Base-by-base conservation (phyloP, 2,888 invertebrate genomes). In the Nemotelus pantherinus region DNA sequence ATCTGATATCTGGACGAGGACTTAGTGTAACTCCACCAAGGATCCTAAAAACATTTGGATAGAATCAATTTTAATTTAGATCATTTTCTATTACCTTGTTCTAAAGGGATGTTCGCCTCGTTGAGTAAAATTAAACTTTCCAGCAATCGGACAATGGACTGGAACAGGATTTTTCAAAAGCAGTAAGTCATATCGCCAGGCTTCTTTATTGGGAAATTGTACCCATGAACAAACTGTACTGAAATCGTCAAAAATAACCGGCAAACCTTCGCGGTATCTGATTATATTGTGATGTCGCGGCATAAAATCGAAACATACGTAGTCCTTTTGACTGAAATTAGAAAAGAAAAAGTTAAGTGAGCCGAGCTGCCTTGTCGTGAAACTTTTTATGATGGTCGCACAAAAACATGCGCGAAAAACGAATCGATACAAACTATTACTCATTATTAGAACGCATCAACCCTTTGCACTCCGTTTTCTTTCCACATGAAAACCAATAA, bases 271-370 rank as follows among this genome's bases (percentile, higher is more conserved):
- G 55, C 96, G 90, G 87, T 94, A 99, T 82, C 98, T 90, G 82
- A 99, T 97, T 78, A 99, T 90, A 85, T 98, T 98, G 86, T 98
- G 98, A 89, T 98, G 98, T 77, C 96, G 92, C 0, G 97, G 96
- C 72, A 98, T 93, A 86, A 99, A 97, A 85, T 99, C 97, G 83
- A 98, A 98, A 85, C 99, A 99, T 5, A 98, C 93, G 85, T 95
- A 98, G 90, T 99, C 98, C 84, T 97, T 97, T 88, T 99, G 98
- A 87, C 98, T 81, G 60, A 48, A 78, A 76, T 7, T 41, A n/a
- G 44, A 58, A 43, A 25, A 25, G 25, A 25, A 25, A 25, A 25
- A 25, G 25, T 25, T 25, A 25, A 25, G 25, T 25, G 25, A 25
- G 25, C 0, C 25, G 25, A 25, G 25, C 25, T 25, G 25, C 1